Evolutionary conservation across 2,113 vertebrate genomes (phyloP), one percentile per base, ranked within the genome.

Genomic region (Amia ocellicauda): DNA sequence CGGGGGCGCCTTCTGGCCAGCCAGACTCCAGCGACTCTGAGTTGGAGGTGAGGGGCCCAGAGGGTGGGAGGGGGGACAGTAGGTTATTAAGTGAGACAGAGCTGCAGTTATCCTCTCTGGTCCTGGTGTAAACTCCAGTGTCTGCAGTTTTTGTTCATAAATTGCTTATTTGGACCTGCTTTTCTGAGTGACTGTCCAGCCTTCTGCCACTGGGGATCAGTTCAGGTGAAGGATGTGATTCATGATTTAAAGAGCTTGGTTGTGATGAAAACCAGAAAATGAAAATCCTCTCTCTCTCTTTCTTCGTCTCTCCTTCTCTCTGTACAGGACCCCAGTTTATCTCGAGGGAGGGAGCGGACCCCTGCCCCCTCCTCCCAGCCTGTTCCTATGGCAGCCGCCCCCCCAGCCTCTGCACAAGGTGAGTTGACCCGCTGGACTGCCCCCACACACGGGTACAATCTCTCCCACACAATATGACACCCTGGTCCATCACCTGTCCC

Each of bases 21-120:
- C 89, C 91, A 0, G 96, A 98, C 74, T 93, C 93, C 74, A 97
- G 89, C 19, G 97, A 98, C 82, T 95, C 95, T 0, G 97, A 97
- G 68, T 81, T 91, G 0, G 95, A 99, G 90, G 97, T 98, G 41
- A 63, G n/a, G 47, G 19, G 13, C 42, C 11, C 4, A 1, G 3
- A 31, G 9, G 2, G 3, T 24, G 17, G 5, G 4, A 11, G 22
- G 2, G 49, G 7, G 26, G 26, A 9, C 20, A 14, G 51, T 26
- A 2, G 11, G 2, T 27, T 4, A 13, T 23, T 58, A 27, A 14
- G 13, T n/a, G n/a, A n/a, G n/a, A n/a, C n/a, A n/a, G n/a, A n/a
- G n/a, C n/a, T n/a, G n/a, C n/a, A n/a, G n/a, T n/a, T n/a, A n/a
- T n/a, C n/a, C n/a, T n/a, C n/a, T n/a, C n/a, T n/a, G n/a, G n/a